A percentile compares a stretch with the other conserved stretches of the same genome.
These are phyloP conservation scores for Melozone crissalis DNA, from an alignment of 2,113 vertebrate genomes.

Conservation along the genomic window DNA sequence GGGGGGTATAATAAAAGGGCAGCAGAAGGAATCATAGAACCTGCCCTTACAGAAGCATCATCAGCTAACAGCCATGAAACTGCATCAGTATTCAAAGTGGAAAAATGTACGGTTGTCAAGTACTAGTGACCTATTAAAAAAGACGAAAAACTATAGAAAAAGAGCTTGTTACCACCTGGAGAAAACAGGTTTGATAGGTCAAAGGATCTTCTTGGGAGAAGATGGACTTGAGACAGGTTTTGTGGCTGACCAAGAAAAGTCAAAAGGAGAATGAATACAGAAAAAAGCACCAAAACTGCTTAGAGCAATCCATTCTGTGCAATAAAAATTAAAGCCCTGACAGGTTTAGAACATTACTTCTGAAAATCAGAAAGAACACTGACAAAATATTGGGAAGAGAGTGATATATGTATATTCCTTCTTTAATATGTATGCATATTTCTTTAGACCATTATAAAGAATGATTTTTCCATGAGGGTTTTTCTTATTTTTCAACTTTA, in stretches of 20 bases:
- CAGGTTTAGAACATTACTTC: neutral
- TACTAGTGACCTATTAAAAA: neutral
- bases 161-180: neutral
- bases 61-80: neutral
- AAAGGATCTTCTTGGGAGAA: neutral
- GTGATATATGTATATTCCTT: rapidly evolving
- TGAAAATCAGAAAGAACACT: neutral
- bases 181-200: neutral
- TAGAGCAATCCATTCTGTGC: neutral
- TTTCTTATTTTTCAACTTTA: neutral
- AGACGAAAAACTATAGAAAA: neutral
- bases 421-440: neutral
- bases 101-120: neutral
- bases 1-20: neutral
- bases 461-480: neutral
- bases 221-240: neutral
- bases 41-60: neutral
- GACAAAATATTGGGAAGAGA: neutral
- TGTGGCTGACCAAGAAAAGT: neutral
- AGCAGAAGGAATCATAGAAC: neutral
- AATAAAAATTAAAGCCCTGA: neutral
- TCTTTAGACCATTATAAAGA: neutral
- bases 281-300: neutral
- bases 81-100: neutral
- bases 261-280: neutral